Base-by-base conservation (phyloP, 92 coral and sea anemone species). In the Palythoa heliodiscus region DNA sequence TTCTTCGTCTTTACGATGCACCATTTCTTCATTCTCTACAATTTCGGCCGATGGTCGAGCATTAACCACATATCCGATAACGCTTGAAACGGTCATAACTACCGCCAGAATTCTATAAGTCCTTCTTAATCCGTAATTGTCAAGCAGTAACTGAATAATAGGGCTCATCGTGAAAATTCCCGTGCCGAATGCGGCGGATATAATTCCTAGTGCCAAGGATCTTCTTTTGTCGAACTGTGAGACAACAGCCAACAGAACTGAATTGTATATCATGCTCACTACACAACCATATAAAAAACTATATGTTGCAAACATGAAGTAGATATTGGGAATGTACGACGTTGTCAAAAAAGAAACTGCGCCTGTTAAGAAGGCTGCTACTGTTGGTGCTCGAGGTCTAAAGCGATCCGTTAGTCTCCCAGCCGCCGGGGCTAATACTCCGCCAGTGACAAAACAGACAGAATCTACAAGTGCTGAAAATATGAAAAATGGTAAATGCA, bases 301-400 rank as follows among this genome's bases (percentile, higher is more conserved):
- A 61, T 77, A 77, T 60, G 82, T 53, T 16, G 69, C 82, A 57
- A 77, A 77, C 82, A 53, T 77, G 70, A 77, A 37, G 70, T 77
- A 58, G n/a, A 77, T 10, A 15, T 57, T 55, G 11, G 82, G 82
- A 15, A 61, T 8, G 52, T 55, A 77, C n/a, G 82, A 77, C 19
- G 70, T 77, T 55, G 82, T 58, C 48, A 77, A 11, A 77, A 77
- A 77, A 29, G 82, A 77, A 5, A 57, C 15, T 77, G 82, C 82
- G 29, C 70, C 13, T 55, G 69, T 58, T 52, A 77, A 23, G 53
- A 77, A 77, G 22, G 82, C 67, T n/a, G 70, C 20, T 4, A 57
- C 52, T 24, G 67, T 77, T 43, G 35, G 19, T 8, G 53, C 52
- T 7, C 82, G 53, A 60, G 53, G 57, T 22, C 82, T 70, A 17